Evolutionary conservation across 2,888 invertebrate genomes (phyloP).

Genomic region (Lasius platythorax): DNA sequence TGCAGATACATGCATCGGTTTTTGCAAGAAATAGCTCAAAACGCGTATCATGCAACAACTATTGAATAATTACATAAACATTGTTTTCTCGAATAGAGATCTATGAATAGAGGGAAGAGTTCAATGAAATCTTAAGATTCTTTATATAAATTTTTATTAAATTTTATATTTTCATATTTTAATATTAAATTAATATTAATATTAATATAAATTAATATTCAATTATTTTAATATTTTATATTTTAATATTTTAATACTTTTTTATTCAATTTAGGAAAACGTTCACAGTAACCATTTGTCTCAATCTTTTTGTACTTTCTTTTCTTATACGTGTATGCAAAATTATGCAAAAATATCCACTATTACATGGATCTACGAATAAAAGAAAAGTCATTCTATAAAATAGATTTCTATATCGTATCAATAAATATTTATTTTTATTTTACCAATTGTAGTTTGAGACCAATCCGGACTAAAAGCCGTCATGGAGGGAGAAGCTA

Average conservation of each 20-base stretch:
- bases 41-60: not conserved
- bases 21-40: not conserved
- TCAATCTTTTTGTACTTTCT: not conserved
- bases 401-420: not conserved
- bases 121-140: not conserved
- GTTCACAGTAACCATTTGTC: not conserved
- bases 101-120: not conserved
- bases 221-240: too few species aligned
- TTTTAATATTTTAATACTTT: too few species aligned
- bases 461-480: not conserved
- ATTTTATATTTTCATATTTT: too few species aligned
- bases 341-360: not conserved
- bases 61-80: not conserved
- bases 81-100: not conserved
- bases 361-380: not conserved
- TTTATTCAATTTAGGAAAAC: not conserved
- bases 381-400: not conserved
- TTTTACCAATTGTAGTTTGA: not conserved
- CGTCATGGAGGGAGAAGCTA: not conserved
- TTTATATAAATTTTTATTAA: not conserved
- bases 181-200: too few species aligned
- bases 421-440: slow-evolving; percentile 1
- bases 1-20: not conserved
- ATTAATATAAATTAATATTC: too few species aligned
- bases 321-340: not conserved